Base-by-base conservation (phyloP, 2,888 invertebrate species). In the Saturnia pavonia region DNA sequence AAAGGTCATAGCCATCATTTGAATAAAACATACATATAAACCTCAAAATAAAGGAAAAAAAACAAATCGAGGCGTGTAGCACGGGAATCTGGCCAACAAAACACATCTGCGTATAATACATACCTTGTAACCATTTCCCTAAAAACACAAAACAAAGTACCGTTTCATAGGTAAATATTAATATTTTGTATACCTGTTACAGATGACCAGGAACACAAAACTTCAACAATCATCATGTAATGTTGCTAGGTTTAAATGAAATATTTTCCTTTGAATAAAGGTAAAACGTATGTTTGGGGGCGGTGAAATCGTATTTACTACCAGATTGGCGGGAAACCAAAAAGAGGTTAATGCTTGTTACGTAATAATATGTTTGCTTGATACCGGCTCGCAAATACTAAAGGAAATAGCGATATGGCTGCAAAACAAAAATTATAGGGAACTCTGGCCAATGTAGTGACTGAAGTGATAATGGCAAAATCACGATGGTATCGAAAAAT, bases 1-100 rank as follows among this genome's bases (percentile, higher is more conserved):
- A 79, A 73, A 77, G 75, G 77, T 84, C 82, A 82, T 86, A 85
- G 82, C 81, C 82, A 72, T 51, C 51, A 7, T 7, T 81, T 71
- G 72, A 76, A 65, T 40, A 65, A 19, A 40, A 40, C 19, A 40
- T 63, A 63, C 14, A 65, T 25, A 25, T 25, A 12, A 25, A 57
- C 7, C 54, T n/a, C 9, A 54, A 9, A 54, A 19, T 54, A 9
- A n/a, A 54, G 19, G 16, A 45, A 12, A 14, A 45, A 45, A 45
- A 3, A 14, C 11, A 45, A 2, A 9, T 45, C 14, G 14, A 45
- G 45, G 45, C 14, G 45, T 16, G 45, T 16, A 45, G 19, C 16
- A 51, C 7, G 51, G 7, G 19, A 51, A 8, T 22, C 1, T 7
- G 2, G 22, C 54, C 22, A 54, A 51, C 51, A 51, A 19, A 51